Percentiles rank a stretch among this genome's conserved stretches.
These are phyloP conservation scores for Semnornis frantzii DNA, from an alignment of 2,113 vertebrate genomes.

Conservation along the genomic window DNA sequence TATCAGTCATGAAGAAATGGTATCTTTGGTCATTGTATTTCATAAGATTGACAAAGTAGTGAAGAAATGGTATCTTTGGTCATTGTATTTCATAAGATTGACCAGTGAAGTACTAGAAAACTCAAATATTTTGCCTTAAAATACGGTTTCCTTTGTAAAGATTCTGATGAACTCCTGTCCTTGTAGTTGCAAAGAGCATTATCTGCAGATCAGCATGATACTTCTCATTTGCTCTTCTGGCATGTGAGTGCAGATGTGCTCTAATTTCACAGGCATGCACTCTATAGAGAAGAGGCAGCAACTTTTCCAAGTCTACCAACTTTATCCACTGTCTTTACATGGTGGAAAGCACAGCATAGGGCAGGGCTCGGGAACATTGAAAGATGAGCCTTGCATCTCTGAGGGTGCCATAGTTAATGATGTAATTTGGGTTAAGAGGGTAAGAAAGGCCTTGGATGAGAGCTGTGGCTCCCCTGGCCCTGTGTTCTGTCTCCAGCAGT, in stretches of 20 bases:
- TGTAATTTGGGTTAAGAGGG: neutral
- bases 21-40: neutral
- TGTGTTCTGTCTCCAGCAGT: neutral
- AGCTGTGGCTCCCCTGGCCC: neutral
- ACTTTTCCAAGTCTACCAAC: neutral
- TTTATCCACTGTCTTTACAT: accelerated
- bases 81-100: neutral
- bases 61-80: neutral
- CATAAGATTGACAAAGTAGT: neutral
- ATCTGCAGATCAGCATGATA: neutral
- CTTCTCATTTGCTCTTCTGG: neutral
- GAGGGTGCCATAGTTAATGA: neutral
- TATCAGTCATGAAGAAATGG: neutral
- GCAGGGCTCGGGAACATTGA: accelerated
- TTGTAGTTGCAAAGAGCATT: neutral
- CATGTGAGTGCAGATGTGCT: accelerated
- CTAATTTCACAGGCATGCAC: neutral
- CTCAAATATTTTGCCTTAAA: neutral
- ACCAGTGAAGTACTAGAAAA: neutral
- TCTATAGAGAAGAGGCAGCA: neutral
- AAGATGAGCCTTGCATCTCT: accelerated
- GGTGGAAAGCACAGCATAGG: neutral
- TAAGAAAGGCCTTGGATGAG: neutral
- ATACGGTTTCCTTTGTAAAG: neutral
- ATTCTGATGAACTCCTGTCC: neutral